Conservation (phyloP, 2,797 vertebrate genomes). For the Triplophysa yarkandensis region DNA sequence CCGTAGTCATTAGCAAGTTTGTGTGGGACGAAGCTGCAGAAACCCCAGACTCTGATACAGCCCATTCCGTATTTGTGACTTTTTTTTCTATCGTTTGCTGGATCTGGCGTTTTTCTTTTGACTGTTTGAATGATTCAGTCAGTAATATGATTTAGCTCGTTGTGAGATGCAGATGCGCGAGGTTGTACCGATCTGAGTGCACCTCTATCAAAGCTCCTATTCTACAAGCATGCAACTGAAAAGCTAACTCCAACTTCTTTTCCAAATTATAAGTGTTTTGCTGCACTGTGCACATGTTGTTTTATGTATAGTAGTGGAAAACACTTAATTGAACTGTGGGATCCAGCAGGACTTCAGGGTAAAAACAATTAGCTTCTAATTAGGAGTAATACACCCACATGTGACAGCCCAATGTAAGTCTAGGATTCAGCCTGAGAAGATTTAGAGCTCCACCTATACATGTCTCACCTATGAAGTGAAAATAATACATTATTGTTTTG, state of each 20-base stretch:
- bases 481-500: not conserved
- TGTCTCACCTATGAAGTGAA: not conserved
- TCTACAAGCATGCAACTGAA: not conserved
- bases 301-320: constrained; percentile 12
- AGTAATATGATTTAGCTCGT: no score
- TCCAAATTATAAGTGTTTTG: constrained; percentile 2
- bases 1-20: no score
- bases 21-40: no score
- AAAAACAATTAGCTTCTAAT: constrained; percentile 30
- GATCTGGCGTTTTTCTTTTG: no score
- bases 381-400: constrained; percentile 15
- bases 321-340: constrained; percentile 9
- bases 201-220: no score
- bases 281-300: constrained; percentile 2
- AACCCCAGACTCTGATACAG: no score
- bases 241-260: not conserved
- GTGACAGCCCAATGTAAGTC: constrained; percentile 14
- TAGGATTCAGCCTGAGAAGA: not conserved
- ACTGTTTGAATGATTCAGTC: no score
- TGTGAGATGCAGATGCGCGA: no score
- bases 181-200: no score
- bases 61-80: no score
- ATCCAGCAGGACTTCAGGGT: constrained; percentile 22
- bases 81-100: no score
- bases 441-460: constrained; percentile 19